Conservation (phyloP, 1,140 invertebrate genomes). For the Phthorimaea operculella region DNA sequence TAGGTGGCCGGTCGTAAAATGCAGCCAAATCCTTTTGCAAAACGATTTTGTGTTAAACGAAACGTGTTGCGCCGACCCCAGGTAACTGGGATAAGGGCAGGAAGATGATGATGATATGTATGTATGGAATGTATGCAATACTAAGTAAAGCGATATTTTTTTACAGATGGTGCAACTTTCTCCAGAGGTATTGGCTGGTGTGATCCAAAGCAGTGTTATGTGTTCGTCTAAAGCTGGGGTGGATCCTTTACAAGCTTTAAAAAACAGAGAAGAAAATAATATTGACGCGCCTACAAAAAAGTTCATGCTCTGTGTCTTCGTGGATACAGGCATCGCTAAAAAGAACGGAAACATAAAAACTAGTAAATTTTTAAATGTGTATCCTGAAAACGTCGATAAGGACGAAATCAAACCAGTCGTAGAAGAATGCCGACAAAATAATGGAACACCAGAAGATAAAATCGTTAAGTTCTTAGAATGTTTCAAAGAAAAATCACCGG, state of each 20-base stretch:
- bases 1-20: no score
- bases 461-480: constrained; percentile 12
- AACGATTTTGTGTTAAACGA: no score
- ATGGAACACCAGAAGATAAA: constrained; percentile 11
- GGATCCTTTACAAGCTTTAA: constrained; percentile 12
- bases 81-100: no score
- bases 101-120: no score
- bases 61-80: no score
- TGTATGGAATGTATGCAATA: no score
- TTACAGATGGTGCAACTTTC: neutral
- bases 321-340: constrained; percentile 9
- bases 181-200: neutral
- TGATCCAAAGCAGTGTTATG: neutral
- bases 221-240: constrained; percentile 15
- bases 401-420: constrained; percentile 10
- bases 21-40: no score
- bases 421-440: constrained; percentile 14
- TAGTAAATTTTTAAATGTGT: constrained; percentile 3
- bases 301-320: constrained; percentile 13
- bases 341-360: constrained; percentile 11
- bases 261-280: constrained; percentile 15
- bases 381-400: constrained; percentile 8
- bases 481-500: constrained; percentile 9
- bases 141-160: no score
- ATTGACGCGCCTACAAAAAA: constrained; percentile 16